A percentile compares a stretch with the other conserved stretches of the same genome.
Evolutionary conservation across 2,888 invertebrate species (phyloP).

Genomic region (Epistrophe grossulariae): DNA sequence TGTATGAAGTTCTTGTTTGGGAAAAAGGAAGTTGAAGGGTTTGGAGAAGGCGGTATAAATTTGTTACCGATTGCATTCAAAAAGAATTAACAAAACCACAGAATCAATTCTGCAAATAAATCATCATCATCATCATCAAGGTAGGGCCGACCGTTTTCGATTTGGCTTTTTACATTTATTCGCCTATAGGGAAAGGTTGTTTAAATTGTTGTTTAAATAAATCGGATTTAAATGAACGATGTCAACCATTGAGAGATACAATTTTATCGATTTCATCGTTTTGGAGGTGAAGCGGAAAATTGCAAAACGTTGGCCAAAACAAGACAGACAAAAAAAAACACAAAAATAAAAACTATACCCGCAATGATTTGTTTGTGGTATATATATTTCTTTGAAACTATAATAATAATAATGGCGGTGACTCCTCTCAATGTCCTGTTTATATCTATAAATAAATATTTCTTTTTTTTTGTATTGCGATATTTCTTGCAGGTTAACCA

Average conservation of each 20-base stretch:
- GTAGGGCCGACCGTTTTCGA: neutral
- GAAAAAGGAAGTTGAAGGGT: neutral
- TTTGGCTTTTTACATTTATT: slow-evolving; percentile 10
- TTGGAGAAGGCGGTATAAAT: neutral
- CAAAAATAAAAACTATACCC: neutral
- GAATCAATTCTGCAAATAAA: slow-evolving; percentile 39
- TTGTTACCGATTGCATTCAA: slow-evolving; percentile 36
- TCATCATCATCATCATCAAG: slow-evolving; percentile 6
- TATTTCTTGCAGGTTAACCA: slow-evolving; percentile 87
- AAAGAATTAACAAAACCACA: slow-evolving; percentile 53
- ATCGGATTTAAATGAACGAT: slow-evolving; percentile 61
- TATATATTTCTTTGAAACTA: slow-evolving; percentile 18
- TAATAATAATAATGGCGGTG: slow-evolving; percentile 28
- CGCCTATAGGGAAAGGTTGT: slow-evolving; percentile 33
- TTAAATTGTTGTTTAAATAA: slow-evolving; percentile 52
- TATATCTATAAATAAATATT: neutral
- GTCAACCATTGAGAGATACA: slow-evolving; percentile 30
- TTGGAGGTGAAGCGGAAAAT: slow-evolving; percentile 65
- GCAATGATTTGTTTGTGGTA: slow-evolving; percentile 37
- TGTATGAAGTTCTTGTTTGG: slow-evolving; percentile 1
- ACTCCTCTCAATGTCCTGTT: slow-evolving; percentile 16
- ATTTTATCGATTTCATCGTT: slow-evolving; percentile 70
- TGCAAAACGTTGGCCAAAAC: slow-evolving; percentile 59
- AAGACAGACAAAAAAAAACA: slow-evolving; percentile 5
- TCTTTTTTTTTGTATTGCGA: slow-evolving; percentile 37